Evolutionary conservation across 2,888 invertebrate species (phyloP).

Genomic region (Drosophila mercatorum): DNA sequence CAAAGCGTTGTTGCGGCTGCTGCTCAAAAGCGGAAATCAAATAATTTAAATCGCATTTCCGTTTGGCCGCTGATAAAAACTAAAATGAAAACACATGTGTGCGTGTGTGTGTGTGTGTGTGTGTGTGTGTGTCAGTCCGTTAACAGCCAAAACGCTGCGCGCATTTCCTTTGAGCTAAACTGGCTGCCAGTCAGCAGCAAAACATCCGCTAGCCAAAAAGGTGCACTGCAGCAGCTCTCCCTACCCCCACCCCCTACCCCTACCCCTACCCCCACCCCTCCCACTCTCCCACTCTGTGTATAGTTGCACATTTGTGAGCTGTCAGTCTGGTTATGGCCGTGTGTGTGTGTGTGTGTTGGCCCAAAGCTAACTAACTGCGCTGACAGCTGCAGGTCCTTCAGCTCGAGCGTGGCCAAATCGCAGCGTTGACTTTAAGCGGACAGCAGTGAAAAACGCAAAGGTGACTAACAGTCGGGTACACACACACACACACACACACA

Average conservation of each 20-base stretch:
- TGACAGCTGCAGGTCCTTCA: conserved; percentile 48
- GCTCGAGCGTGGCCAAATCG: neutral
- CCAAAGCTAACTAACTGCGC: conserved; percentile 43
- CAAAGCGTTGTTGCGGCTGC: conserved; percentile 34
- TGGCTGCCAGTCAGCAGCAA: conserved; percentile 47
- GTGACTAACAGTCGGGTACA: conserved; percentile 11
- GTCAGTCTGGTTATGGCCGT: conserved; percentile 45
- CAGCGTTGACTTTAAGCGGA: conserved; percentile 43
- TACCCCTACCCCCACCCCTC: neutral
- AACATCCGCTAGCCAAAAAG: conserved; percentile 43
- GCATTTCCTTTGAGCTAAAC: conserved; percentile 46
- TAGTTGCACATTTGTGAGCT: conserved; percentile 29
- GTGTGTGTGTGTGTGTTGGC: conserved; percentile 6
- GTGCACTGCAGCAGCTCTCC: conserved; percentile 24
- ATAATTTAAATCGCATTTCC: conserved; percentile 81
- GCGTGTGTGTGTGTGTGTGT: neutral
- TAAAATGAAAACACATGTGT: conserved; percentile 35
- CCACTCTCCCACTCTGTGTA: neutral
- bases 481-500: neutral
- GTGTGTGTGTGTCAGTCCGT: conserved; percentile 17
- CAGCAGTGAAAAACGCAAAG: conserved; percentile 14
- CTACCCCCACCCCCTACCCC: neutral
- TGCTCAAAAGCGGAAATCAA: conserved; percentile 69
- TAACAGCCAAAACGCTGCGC: conserved; percentile 27
- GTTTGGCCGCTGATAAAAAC: conserved; percentile 64